These are phyloP conservation scores for Cantharis rufa DNA, from an alignment of 2,888 invertebrate species.

Conservation along the genomic window DNA sequence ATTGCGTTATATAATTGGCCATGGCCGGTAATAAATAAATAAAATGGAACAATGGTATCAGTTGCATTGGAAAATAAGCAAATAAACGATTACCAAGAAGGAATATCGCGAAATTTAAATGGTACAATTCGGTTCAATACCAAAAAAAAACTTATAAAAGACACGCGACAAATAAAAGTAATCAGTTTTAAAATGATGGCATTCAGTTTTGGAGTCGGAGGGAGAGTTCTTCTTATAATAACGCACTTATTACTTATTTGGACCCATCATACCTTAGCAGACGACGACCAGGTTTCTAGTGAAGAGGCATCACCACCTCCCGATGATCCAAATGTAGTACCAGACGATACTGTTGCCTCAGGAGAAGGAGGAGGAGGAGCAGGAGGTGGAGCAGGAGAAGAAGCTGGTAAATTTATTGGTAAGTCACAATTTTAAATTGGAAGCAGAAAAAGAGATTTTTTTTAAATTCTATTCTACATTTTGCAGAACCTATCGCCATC, in stretches of 20 bases:
- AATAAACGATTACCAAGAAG: not conserved
- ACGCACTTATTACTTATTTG: not conserved
- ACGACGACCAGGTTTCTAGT: too few species aligned
- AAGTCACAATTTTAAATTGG: too few species aligned
- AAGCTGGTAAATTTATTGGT: too few species aligned
- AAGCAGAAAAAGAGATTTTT: too few species aligned
- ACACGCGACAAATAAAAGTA: not conserved
- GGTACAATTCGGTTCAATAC: not conserved
- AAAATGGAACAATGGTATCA: not conserved
- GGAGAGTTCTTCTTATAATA: not conserved
- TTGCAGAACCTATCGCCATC: not conserved
- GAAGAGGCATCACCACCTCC: too few species aligned
- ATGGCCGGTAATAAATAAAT: too few species aligned
- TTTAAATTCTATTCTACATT: not conserved
- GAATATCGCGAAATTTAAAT: not conserved
- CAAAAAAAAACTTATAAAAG: not conserved
- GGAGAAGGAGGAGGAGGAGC: too few species aligned
- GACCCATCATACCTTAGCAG: not conserved
- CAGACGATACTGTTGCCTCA: too few species aligned
- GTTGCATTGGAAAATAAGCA: not conserved
- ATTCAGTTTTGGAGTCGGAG: not conserved
- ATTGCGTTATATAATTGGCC: too few species aligned
- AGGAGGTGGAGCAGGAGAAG: too few species aligned
- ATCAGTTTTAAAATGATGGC: not conserved
- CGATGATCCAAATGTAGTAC: too few species aligned